phyloP scores from a whole-genome alignment of 2,888 invertebrate species.

The Sabellastarte sp. region DNA sequence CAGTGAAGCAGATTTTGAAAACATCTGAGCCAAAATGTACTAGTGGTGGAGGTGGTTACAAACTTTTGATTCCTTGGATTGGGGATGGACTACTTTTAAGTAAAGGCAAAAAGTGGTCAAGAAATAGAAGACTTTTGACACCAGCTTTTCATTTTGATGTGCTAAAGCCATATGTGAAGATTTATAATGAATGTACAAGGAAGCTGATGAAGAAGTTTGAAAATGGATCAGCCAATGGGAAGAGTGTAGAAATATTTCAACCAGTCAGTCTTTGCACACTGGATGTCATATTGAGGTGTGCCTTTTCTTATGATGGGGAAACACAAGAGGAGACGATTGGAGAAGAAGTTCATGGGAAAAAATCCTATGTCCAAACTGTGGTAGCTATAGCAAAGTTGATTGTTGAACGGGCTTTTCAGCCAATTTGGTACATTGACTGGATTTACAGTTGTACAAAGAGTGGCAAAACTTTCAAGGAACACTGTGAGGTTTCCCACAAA shows the following conservation, averaged over 20 bases:
- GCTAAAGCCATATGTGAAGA: slow-evolving; percentile 13
- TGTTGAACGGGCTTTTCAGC: too few relatives aligned
- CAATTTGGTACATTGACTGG: neutral
- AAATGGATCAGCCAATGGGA: neutral
- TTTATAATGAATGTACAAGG: slow-evolving; percentile 7
- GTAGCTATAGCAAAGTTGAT: too few relatives aligned
- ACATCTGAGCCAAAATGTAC: neutral
- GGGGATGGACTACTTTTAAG: slow-evolving; percentile 17
- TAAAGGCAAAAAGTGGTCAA: slow-evolving; percentile 10
- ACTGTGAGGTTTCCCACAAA: too few relatives aligned
- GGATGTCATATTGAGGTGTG: slow-evolving; percentile 38
- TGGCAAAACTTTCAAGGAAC: too few relatives aligned
- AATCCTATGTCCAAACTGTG: too few relatives aligned
- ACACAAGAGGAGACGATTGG: slow-evolving; percentile 27
- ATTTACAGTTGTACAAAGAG: too few relatives aligned
- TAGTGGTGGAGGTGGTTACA: too few relatives aligned
- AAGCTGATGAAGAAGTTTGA: neutral
- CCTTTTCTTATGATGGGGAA: slow-evolving; percentile 36
- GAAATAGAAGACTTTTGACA: slow-evolving; percentile 17
- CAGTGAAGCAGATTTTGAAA: too few relatives aligned
- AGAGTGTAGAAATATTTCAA: slow-evolving; percentile 31
- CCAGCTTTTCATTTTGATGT: slow-evolving; percentile 20
- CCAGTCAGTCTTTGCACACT: slow-evolving; percentile 35
- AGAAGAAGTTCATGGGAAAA: too few relatives aligned
- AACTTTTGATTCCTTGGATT: neutral